Evolutionary conservation across 2,888 invertebrate species (phyloP), one percentile per base, ranked within the genome.

Genomic region (Harpalus rubripes): DNA sequence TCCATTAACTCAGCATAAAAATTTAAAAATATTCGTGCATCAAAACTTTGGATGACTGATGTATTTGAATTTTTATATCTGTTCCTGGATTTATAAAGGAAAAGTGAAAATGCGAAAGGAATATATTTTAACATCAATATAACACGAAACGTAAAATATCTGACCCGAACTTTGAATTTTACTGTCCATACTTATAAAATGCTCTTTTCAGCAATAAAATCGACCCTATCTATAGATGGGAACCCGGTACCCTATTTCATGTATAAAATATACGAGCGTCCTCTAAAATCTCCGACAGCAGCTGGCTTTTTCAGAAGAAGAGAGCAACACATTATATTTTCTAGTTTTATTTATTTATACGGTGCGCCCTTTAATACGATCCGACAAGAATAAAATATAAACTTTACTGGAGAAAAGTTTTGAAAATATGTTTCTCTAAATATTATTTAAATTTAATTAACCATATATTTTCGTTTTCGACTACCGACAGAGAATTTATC

Each of bases 201-300:
- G 26, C 63, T 63, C 22, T 63, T 63, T 12, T 22, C 63, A 63
- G 26, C 8, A 63, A 12, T 63, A 10, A 63, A 63, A 63, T 63
- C 12, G 8, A 22, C 26, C 26, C 26, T 26, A 63, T 63, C 63
- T 61, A 12, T 63, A 63, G 22, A 22, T 63, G 63, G 63, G 16
- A 12, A 22, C 63, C 63, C 4, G 26, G 22, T 4, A 22, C 63
- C 63, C 12, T 63, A 63, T 63, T 63, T 63, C 63, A 63, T 61
- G 61, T 61, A 61, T 61, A 18, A 61, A 61, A 61, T 61, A 61
- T 61, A 61, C 63, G 22, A 61, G 8, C 61, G 10, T 26, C 44
- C 10, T 52, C 44, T 52, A 52, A 52, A 52, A 63, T 39, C 39
- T 68, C 7, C 7, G n/a, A 8, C 26, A 68, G 68, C 26, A 68